Conservation (phyloP, 2,888 invertebrate genomes). For the Heliconius hortense region DNA sequence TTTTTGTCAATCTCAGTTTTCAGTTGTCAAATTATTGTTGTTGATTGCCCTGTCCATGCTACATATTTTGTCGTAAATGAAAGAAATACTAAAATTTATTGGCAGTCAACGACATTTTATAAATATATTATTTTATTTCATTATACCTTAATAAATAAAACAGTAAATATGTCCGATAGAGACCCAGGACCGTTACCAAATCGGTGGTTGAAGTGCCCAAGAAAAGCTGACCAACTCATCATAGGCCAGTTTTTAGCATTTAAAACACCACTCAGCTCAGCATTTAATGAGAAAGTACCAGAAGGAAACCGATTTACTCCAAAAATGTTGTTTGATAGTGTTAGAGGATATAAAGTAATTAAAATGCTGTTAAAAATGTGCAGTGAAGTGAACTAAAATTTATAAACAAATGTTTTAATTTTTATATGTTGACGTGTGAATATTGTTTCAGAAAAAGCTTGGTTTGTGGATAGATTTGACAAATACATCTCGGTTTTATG, state of each 20-base stretch:
- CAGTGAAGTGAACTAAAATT: background rate
- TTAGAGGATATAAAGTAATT: constrained; percentile 88
- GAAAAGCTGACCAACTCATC: constrained; percentile 88
- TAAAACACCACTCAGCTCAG: constrained; percentile 94
- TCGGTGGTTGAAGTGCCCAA: constrained; percentile 94
- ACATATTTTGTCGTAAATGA: constrained; percentile 7
- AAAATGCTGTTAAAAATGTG: constrained; percentile 24
- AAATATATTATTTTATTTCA: background rate
- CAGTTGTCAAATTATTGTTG: constrained; percentile 17
- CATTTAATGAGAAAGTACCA: constrained; percentile 93
- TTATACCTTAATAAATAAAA: background rate
- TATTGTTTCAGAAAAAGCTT: constrained; percentile 86
- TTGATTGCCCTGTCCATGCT: constrained; percentile 4
- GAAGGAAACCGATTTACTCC: constrained; percentile 92
- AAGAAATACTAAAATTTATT: background rate
- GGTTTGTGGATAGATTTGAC: constrained; percentile 99
- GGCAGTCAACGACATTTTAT: background rate
- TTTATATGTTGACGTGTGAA: constrained; percentile 38
- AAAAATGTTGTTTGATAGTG: constrained; percentile 91
- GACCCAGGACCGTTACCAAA: constrained; percentile 87
- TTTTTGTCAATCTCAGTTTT: background rate
- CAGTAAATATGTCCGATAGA: constrained; percentile 58
- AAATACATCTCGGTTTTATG: constrained; percentile 96
- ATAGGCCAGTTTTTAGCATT: constrained; percentile 94
- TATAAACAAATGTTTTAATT: background rate